Percentiles rank a stretch among this genome's conserved stretches.
Evolutionary conservation across 2,113 vertebrate genomes (phyloP).

Genomic region (Uropsilus gracilis): DNA sequence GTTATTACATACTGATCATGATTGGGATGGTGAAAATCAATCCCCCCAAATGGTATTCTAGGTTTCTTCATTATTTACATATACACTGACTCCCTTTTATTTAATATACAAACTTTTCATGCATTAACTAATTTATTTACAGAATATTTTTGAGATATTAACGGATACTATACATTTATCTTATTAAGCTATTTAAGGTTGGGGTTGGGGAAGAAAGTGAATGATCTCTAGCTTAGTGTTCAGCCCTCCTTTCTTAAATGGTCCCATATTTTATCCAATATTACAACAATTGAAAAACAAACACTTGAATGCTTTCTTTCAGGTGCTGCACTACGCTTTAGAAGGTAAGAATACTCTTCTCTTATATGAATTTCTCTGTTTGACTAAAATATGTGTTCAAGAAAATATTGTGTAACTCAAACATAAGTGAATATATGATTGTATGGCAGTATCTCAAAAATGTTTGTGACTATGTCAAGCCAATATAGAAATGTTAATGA

Average conservation of each 20-base stretch:
- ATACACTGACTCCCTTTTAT: not conserved
- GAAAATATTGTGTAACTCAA: not conserved
- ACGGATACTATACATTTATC: not conserved
- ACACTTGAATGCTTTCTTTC: not conserved
- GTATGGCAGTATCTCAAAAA: not conserved
- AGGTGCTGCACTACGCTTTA: not conserved
- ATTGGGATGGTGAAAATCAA: slow-evolving; percentile 39
- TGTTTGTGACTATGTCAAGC: not conserved
- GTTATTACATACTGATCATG: not conserved
- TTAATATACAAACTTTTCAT: not conserved
- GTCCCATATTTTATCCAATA: not conserved
- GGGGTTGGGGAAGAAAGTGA: no score
- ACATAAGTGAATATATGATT: not conserved
- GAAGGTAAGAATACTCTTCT: not conserved
- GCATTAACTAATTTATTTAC: not conserved
- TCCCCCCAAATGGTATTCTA: not conserved
- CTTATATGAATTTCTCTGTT: not conserved
- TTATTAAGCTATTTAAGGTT: not conserved
- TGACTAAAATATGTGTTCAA: not conserved
- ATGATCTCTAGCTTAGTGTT: not conserved
- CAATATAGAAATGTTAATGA: not conserved
- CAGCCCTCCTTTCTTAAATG: not conserved
- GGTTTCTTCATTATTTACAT: not conserved
- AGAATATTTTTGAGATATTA: not conserved
- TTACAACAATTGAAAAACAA: not conserved